Evolutionary conservation across 2,797 vertebrate genomes (phyloP), one percentile per base, ranked within the genome.

Genomic region (Neosilurus hyrtlii): DNA sequence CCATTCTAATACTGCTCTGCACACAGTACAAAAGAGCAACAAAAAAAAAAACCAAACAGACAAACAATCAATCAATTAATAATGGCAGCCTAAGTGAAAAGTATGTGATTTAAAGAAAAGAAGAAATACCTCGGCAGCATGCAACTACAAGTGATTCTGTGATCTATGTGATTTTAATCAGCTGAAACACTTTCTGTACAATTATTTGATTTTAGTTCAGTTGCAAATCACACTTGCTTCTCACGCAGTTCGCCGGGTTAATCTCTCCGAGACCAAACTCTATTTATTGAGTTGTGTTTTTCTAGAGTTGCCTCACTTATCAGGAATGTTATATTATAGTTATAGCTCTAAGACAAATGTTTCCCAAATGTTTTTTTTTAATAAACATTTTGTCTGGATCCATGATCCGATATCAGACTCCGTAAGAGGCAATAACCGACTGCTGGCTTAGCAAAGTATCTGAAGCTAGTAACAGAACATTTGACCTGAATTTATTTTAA

Each of bases 71-170:
- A 43, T 43, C 43, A 8, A 43, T 43, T 43, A 43, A 43, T 43
- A 43, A 43, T 79, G 51, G 63, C 80, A 84, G 52, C 15, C 63
- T 70, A 82, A 86, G 74, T 73, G 62, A 85, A 72, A 86, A 75
- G 12, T 78, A 67, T 84, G 62, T 82, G 35, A 79, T 80, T 75
- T 73, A 7, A 73, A 82, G 52, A 86, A 72, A 81, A 74, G 26
- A 78, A 63, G 37, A 83, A 81, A 61, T 82, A 67, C 79, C 26
- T 84, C 71, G 63, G 70, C 82, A 82, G 86, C 80, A 84, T 81
- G 79, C 24, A 26, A 51, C 24, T 68, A 79, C 82, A 66, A 56
- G 61, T 78, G 75, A 76, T 77, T 81, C 54, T 84, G 26, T 82
- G 66, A 77, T 68, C 52, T n/a, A 24, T 83, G 70, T 82, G 70